Percentiles rank a stretch among this genome's conserved stretches.
Conservation (phyloP, 1,140 invertebrate genomes). For the Archivesica marissinica region DNA sequence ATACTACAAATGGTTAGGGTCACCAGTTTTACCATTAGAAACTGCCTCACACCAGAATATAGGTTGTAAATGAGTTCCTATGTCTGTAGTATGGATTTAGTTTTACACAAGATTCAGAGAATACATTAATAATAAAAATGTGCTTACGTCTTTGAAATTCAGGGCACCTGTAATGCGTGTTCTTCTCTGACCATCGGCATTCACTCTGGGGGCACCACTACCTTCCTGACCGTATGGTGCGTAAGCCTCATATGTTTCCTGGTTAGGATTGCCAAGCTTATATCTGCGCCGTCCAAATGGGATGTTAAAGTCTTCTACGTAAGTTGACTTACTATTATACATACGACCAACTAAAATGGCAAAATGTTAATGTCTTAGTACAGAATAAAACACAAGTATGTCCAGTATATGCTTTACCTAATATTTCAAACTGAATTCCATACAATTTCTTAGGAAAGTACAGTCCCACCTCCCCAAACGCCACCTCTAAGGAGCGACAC, state of each 20-base stretch:
- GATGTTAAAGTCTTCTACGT: conserved; percentile 20
- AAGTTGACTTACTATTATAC: conserved; percentile 41
- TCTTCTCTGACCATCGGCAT: conserved; percentile 22
- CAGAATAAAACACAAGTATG: not conserved
- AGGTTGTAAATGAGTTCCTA: no score
- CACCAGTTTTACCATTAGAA: no score
- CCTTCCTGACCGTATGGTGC: conserved; percentile 50
- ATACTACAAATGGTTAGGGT: no score
- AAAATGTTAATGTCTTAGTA: not conserved
- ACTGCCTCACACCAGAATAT: no score
- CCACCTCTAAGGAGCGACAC: no score
- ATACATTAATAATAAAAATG: not conserved
- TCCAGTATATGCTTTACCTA: no score
- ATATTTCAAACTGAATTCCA: no score
- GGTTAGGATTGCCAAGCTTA: conserved; percentile 42
- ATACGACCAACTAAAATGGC: conserved; percentile 30
- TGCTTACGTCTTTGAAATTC: conserved; percentile 31
- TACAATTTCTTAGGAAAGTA: no score
- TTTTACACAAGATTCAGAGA: not conserved
- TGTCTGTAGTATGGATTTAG: no score
- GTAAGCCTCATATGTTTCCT: conserved; percentile 24
- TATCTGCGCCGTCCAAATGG: not conserved
- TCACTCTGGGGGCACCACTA: conserved; percentile 46
- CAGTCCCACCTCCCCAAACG: no score
- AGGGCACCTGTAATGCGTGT: conserved; percentile 38